Evolutionary conservation across 2,888 invertebrate genomes (phyloP), one percentile per base, ranked within the genome.

Genomic region (Chloromyia formosa): DNA sequence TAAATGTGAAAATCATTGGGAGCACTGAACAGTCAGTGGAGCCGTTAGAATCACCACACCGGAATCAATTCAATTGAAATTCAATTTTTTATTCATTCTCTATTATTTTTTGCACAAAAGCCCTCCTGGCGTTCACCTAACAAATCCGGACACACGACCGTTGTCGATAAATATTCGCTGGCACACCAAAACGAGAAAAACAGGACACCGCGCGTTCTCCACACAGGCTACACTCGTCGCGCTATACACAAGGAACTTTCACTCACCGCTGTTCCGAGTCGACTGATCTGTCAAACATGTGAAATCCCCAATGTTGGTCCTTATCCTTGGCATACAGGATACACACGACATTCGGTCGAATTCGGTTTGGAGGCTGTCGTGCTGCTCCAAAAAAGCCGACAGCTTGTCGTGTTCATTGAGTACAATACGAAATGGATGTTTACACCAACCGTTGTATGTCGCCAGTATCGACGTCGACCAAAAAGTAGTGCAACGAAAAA

Each of bases 1-100:
- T 42, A 71, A 71, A 71, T 71, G 53, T 35, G 40, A 56, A 71
- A 71, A 71, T 56, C 71, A 71, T 56, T 71, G 71, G 49, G 49
- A 49, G 40, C 49, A 66, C 18, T 49, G 22, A 66, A 66, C 56
- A 18, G 12, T 27, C 22, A 35, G 27, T 35, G 7, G 27, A 35
- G 27, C 45, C 45, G 45, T 49, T 35, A 35, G 27, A 35, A 35
- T 35, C 27, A 35, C 7, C 22, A 49, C 16, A 66, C 22, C 20
- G n/a, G 49, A 66, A 49, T 66, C 66, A 66, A 45, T 49, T 66
- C 66, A 49, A 66, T 66, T 66, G 10, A 45, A 66, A 27, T 40
- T 61, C 49, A 42, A 12, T 14, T 66, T 49, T 16, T 1, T 22
- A 18, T 49, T 49, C 49, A 22, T 22, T 49, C 27, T 35, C 27